phyloP scores from a whole-genome alignment of 2,113 vertebrate genomes.

The Myanophis thanlyinensis region DNA sequence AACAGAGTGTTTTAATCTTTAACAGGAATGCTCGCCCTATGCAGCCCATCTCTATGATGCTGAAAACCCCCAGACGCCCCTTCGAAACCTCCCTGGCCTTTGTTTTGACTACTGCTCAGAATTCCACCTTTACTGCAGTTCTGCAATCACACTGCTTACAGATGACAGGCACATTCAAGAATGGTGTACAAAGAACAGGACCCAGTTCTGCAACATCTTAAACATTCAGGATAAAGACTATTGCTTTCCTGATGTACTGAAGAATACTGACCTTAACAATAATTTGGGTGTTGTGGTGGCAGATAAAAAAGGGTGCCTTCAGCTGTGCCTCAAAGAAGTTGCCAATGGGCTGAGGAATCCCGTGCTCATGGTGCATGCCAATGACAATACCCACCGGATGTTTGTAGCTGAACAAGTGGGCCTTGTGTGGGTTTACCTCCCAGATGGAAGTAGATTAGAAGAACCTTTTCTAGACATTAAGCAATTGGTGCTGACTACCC shows the following conservation, averaged over 20 bases:
- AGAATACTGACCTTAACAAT: slow-evolving; percentile 66
- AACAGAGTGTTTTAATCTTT: neutral
- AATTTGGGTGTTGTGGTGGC: slow-evolving; percentile 70
- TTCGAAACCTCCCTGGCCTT: slow-evolving; percentile 78
- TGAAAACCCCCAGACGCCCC: slow-evolving; percentile 75
- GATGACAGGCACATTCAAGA: slow-evolving; percentile 57
- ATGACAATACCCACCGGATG: slow-evolving; percentile 75
- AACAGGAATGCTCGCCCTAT: slow-evolving; percentile 83
- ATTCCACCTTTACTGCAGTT: slow-evolving; percentile 72
- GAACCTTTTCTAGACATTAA: slow-evolving; percentile 83
- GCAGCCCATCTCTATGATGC: slow-evolving; percentile 83
- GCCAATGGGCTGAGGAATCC: slow-evolving; percentile 81
- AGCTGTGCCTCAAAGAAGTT: slow-evolving; percentile 79
- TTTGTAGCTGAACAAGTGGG: slow-evolving; percentile 83
- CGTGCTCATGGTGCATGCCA: slow-evolving; percentile 75
- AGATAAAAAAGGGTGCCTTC: slow-evolving; percentile 74
- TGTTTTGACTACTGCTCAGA: slow-evolving; percentile 78
- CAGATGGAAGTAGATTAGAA: slow-evolving; percentile 72
- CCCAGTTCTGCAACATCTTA: slow-evolving; percentile 74
- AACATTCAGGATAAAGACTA: slow-evolving; percentile 79
- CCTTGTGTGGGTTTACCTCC: slow-evolving; percentile 81
- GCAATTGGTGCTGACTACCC: slow-evolving; percentile 75
- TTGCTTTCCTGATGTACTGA: slow-evolving; percentile 80
- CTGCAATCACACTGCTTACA: slow-evolving; percentile 72
- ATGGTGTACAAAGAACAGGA: slow-evolving; percentile 46